phyloP scores from a whole-genome alignment of 2,888 invertebrate genomes.

The Thymelicus lineola region DNA sequence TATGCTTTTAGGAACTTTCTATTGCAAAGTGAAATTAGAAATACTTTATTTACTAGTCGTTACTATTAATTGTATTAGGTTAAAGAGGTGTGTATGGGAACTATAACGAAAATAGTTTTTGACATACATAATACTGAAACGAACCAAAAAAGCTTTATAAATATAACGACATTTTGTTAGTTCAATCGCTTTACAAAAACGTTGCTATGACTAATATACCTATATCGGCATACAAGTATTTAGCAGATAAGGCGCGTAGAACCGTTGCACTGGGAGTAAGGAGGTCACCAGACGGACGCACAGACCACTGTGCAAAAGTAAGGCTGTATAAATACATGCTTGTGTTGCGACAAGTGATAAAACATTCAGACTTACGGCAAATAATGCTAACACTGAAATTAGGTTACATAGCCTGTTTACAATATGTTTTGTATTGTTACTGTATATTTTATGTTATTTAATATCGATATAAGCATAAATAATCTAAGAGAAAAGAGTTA shows the following conservation, averaged over 20 bases:
- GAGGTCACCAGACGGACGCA: constrained; percentile 57
- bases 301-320: constrained; percentile 35
- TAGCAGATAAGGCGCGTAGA: constrained; percentile 30
- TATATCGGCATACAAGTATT: constrained; percentile 21
- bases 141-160: too few species aligned
- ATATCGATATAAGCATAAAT: too few species aligned
- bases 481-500: too few species aligned
- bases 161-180: constrained; percentile 5
- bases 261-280: constrained; percentile 41
- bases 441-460: too few species aligned
- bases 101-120: too few species aligned
- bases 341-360: not conserved
- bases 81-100: too few species aligned
- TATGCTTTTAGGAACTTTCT: not conserved
- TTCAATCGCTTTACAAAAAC: constrained; percentile 1
- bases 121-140: too few species aligned
- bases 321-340: constrained; percentile 3
- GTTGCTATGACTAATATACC: constrained; percentile 28
- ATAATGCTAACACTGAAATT: too few species aligned
- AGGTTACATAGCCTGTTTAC: too few species aligned
- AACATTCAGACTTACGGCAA: not conserved
- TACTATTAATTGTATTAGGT: too few species aligned
- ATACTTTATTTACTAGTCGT: too few species aligned
- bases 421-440: too few species aligned
- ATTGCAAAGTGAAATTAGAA: not conserved